Evolutionary conservation across 2,888 invertebrate species (phyloP).

Genomic region (Dromius quadrimaculatus): DNA sequence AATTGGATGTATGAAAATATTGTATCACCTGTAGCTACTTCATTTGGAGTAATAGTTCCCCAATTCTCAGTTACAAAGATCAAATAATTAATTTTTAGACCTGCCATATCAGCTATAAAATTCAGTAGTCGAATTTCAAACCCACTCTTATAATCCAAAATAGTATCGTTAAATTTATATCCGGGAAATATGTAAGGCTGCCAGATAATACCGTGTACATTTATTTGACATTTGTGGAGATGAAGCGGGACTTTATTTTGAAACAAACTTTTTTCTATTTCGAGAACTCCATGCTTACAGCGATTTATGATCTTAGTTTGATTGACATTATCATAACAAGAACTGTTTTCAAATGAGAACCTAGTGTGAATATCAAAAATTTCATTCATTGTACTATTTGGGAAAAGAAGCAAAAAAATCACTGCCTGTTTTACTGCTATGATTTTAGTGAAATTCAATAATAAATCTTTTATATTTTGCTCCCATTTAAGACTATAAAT

Average conservation of each 20-base stretch:
- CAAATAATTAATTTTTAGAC: slow-evolving; percentile 54
- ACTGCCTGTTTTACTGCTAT: background rate
- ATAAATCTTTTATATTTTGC: background rate
- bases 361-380: slow-evolving; percentile 28
- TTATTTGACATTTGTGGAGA: slow-evolving; percentile 53
- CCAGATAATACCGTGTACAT: slow-evolving; percentile 54
- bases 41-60: slow-evolving; percentile 54
- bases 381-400: background rate
- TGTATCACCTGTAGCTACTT: slow-evolving; percentile 51
- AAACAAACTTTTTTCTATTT: too few species aligned
- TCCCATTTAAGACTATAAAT: background rate
- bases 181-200: slow-evolving; percentile 56
- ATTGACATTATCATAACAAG: slow-evolving; percentile 12
- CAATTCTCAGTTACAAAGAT: slow-evolving; percentile 54
- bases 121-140: slow-evolving; percentile 55
- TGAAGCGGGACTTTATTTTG: slow-evolving; percentile 52
- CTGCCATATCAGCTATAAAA: slow-evolving; percentile 53
- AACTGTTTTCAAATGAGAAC: slow-evolving; percentile 23
- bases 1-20: too few species aligned
- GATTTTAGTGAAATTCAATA: background rate
- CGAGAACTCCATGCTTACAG: slow-evolving; percentile 22
- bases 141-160: slow-evolving; percentile 51
- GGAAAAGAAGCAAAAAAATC: background rate
- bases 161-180: too few species aligned
- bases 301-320: slow-evolving; percentile 15